These are phyloP conservation scores for Mallotus villosus DNA, from an alignment of 2,797 vertebrate species.

Conservation along the genomic window DNA sequence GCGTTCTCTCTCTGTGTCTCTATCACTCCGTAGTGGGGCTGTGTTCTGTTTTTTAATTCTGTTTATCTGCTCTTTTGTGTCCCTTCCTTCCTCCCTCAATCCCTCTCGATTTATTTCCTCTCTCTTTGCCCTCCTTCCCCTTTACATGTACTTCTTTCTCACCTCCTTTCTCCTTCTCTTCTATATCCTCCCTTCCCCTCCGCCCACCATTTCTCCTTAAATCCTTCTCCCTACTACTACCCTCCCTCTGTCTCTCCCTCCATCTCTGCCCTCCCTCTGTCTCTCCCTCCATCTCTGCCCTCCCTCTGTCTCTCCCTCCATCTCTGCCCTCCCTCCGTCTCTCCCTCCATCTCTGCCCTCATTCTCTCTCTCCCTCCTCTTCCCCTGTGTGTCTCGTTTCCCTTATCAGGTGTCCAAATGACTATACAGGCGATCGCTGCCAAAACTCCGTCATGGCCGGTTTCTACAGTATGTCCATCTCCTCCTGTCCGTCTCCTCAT, in stretches of 20 bases:
- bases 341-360: slow-evolving; percentile 38
- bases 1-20: slow-evolving; percentile 41
- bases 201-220: slow-evolving; percentile 15
- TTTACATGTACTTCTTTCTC: slow-evolving; percentile 38
- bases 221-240: slow-evolving; percentile 36
- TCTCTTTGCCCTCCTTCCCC: slow-evolving; percentile 7
- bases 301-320: slow-evolving; percentile 43
- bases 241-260: slow-evolving; percentile 33
- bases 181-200: slow-evolving; percentile 4
- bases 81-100: slow-evolving; percentile 26
- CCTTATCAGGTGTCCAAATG: slow-evolving; percentile 96
- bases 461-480: slow-evolving; percentile 99
- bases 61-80: slow-evolving; percentile 83
- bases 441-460: slow-evolving; percentile 98
- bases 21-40: slow-evolving; percentile 56
- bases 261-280: too few species aligned
- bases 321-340: slow-evolving; percentile 30
- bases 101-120: background rate
- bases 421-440: slow-evolving; percentile 99
- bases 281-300: too few species aligned
- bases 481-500: slow-evolving; percentile 76
- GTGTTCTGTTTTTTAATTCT: slow-evolving; percentile 78
- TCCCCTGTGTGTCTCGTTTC: slow-evolving; percentile 77
- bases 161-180: slow-evolving; percentile 1
- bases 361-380: slow-evolving; percentile 67